Evolutionary conservation across 2,113 vertebrate genomes (phyloP).

Genomic region (Neodon shergylaensis): DNA sequence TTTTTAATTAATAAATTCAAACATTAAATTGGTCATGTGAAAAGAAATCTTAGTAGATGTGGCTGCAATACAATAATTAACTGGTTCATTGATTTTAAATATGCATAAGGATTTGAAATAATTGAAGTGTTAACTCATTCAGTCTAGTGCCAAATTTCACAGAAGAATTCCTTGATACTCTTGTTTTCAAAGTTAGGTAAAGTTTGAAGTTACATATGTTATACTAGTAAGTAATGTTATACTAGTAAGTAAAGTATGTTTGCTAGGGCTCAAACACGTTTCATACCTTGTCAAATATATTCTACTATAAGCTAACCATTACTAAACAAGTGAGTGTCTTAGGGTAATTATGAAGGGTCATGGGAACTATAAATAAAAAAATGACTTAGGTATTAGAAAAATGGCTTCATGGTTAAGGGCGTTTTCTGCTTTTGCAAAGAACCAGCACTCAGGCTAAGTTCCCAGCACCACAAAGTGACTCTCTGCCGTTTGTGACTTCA

Average conservation of each 20-base stretch:
- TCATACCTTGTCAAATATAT: neutral
- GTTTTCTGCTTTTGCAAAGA: neutral
- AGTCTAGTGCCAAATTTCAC: slow-evolving; percentile 6
- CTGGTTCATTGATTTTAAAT: slow-evolving; percentile 62
- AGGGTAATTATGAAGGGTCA: slow-evolving; percentile 11
- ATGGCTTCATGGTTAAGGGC: neutral
- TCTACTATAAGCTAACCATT: neutral
- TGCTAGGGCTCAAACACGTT: neutral
- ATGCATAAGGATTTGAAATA: slow-evolving; percentile 46
- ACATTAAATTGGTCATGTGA: slow-evolving; percentile 58
- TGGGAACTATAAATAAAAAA: neutral
- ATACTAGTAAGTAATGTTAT: neutral
- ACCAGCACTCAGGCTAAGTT: neutral
- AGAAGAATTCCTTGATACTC: slow-evolving; percentile 31
- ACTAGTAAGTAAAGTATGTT: neutral
- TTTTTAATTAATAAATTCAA: slow-evolving; percentile 65
- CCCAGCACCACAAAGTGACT: neutral
- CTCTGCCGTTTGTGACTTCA: neutral
- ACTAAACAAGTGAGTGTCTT: neutral
- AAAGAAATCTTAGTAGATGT: slow-evolving; percentile 63
- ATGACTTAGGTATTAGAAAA: neutral
- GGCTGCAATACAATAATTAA: slow-evolving; percentile 58
- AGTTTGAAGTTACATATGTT: neutral
- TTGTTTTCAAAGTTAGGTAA: neutral
- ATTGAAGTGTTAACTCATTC: slow-evolving; percentile 43